phyloP scores from a whole-genome alignment of 2,113 vertebrate species.

The Proterorhinus semilunaris region DNA sequence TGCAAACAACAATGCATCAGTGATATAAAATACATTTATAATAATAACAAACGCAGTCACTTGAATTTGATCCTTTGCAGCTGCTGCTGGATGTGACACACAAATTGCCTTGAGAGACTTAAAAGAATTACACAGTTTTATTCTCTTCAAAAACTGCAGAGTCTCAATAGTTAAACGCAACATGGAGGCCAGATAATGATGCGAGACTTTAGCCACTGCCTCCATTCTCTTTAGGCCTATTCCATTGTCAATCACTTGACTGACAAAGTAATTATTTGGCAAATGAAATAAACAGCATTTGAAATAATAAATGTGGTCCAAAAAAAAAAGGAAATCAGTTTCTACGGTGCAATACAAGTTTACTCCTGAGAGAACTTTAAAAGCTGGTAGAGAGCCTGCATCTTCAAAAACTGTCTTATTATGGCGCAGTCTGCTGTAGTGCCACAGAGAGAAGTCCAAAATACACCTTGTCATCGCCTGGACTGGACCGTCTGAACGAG shows the following conservation, averaged over 20 bases:
- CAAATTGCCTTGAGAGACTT: neutral
- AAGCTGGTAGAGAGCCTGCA: slow-evolving; percentile 7
- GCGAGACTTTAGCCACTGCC: slow-evolving; percentile 37
- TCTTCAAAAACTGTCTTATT: slow-evolving; percentile 25
- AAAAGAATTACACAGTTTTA: slow-evolving; percentile 9
- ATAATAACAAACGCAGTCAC: too few relatives aligned
- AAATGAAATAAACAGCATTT: neutral
- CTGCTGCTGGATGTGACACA: too few relatives aligned
- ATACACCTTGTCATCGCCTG: slow-evolving; percentile 57
- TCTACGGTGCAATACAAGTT: neutral
- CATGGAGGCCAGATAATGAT: slow-evolving; percentile 30
- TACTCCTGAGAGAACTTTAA: slow-evolving; percentile 12
- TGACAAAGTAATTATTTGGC: too few relatives aligned
- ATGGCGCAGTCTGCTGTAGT: slow-evolving; percentile 24
- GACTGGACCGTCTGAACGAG: slow-evolving; percentile 43
- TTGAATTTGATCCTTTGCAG: too few relatives aligned
- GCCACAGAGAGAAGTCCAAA: slow-evolving; percentile 48
- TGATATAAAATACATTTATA: too few relatives aligned
- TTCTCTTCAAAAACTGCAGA: slow-evolving; percentile 24
- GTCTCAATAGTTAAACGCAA: slow-evolving; percentile 17
- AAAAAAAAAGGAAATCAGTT: neutral
- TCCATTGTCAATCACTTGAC: slow-evolving; percentile 15
- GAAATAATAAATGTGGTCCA: neutral
- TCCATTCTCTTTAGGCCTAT: slow-evolving; percentile 31
- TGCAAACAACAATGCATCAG: too few relatives aligned